These are phyloP conservation scores for Saccostrea cuccullata DNA, from an alignment of 1,140 invertebrate genomes.

Conservation along the genomic window DNA sequence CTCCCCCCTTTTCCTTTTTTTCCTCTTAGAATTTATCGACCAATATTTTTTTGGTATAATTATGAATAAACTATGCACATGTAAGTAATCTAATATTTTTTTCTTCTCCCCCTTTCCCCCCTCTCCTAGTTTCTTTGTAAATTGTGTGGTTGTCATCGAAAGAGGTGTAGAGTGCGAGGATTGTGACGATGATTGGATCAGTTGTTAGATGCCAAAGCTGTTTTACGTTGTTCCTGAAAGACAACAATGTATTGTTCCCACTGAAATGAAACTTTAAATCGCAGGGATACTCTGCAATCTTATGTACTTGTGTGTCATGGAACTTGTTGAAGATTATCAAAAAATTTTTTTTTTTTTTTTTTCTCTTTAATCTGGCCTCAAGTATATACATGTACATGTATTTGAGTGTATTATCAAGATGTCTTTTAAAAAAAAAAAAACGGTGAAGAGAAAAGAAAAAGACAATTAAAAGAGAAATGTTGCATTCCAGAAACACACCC, in stretches of 20 bases:
- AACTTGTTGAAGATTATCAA: constrained; percentile 5
- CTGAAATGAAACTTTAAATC: background rate
- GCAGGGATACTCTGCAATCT: background rate
- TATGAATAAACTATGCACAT: constrained; percentile 17
- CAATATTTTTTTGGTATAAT: constrained; percentile 11
- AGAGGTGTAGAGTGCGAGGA: background rate
- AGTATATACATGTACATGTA: background rate
- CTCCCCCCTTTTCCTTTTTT: background rate
- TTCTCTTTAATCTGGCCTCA: background rate
- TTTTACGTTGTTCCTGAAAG: background rate
- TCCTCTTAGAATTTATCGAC: background rate
- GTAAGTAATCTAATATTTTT: background rate
- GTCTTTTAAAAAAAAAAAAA: background rate
- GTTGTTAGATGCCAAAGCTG: background rate
- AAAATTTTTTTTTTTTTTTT: background rate
- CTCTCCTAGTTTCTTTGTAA: background rate
- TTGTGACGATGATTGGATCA: background rate
- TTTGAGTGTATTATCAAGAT: background rate
- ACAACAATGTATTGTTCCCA: background rate
- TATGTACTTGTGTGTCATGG: background rate
- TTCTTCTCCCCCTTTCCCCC: background rate
- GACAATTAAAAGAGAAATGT: background rate
- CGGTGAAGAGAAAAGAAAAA: background rate
- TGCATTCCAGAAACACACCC: constrained; percentile 21
- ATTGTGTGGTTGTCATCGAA: background rate